phyloP scores from a whole-genome alignment of 2,113 vertebrate species.

The Heterocephalus glaber region DNA sequence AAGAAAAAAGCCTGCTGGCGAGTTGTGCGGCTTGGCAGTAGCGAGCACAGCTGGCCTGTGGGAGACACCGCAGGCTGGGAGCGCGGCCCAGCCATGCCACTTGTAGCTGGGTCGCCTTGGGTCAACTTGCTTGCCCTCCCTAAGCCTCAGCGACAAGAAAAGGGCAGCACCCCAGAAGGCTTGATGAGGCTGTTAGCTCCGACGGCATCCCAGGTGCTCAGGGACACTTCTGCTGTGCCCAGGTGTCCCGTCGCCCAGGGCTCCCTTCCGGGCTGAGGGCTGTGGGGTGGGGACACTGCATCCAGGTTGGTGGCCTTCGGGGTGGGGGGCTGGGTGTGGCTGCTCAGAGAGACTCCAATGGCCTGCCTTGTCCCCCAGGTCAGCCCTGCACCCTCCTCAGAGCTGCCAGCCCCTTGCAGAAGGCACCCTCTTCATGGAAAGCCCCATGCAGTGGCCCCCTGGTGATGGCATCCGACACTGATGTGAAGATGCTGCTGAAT shows the following conservation, averaged over 20 bases:
- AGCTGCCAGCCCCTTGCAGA: conserved; percentile 61
- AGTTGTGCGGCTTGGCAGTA: not conserved
- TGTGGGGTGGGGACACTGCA: not conserved
- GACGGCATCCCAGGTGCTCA: not conserved
- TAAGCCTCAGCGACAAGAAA: not conserved
- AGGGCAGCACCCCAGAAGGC: not conserved
- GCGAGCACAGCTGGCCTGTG: not conserved
- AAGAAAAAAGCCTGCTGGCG: not conserved
- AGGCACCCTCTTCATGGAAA: conserved; percentile 82
- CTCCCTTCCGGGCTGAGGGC: not conserved
- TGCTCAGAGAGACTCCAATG: not conserved
- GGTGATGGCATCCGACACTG: conserved; percentile 96
- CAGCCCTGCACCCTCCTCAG: not conserved
- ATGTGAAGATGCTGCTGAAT: conserved; percentile 97
- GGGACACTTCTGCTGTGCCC: fast-evolving
- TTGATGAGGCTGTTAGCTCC: fast-evolving
- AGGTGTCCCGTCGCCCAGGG: not conserved
- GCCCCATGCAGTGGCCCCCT: not conserved
- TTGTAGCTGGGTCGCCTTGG: conserved; percentile 4
- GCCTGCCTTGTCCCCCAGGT: conserved; percentile 41
- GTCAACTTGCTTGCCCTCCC: conserved; percentile 1
- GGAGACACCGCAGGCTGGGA: not conserved
- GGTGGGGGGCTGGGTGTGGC: not conserved
- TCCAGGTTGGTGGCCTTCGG: not conserved
- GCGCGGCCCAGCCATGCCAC: not conserved